A percentile compares a stretch with the other conserved stretches of the same genome.
phyloP scores from a whole-genome alignment of 2,113 vertebrate species.

The Chionodraco myersi region DNA sequence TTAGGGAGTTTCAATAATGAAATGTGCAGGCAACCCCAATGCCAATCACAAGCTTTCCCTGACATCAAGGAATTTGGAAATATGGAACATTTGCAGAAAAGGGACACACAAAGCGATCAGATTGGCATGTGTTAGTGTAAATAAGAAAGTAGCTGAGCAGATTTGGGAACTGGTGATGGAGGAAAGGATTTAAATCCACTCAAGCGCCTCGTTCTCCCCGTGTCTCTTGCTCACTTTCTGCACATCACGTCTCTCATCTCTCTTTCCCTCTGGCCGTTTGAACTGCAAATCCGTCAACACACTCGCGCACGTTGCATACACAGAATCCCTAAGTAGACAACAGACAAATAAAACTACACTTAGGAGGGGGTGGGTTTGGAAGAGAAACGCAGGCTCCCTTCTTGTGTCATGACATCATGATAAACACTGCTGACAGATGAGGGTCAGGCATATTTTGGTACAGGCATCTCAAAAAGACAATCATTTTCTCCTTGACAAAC shows the following conservation, averaged over 20 bases:
- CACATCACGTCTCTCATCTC: conserved; percentile 19
- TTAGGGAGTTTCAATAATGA: not conserved
- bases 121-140: conserved; percentile 5
- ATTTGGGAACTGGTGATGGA: conserved; percentile 22
- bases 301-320: conserved; percentile 4
- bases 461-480: conserved; percentile 30
- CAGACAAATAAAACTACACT: conserved; percentile 13
- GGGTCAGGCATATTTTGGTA: conserved; percentile 64
- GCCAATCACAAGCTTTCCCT: not conserved
- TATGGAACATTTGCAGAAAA: conserved; percentile 8
- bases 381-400: conserved; percentile 13
- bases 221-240: conserved; percentile 16
- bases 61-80: not conserved
- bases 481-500: conserved; percentile 21
- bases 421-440: conserved; percentile 70
- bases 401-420: conserved; percentile 56
- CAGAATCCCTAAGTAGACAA: conserved; percentile 23
- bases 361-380: conserved; percentile 1
- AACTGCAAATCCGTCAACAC: conserved; percentile 23
- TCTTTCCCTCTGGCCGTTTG: conserved; percentile 36
- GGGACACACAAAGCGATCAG: conserved; percentile 14
- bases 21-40: not conserved
- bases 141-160: conserved; percentile 32
- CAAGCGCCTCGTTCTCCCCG: conserved; percentile 1
- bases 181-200: conserved; percentile 20